A percentile compares a stretch with the other conserved stretches of the same genome.
phyloP scores from a whole-genome alignment of 1,140 invertebrate species.

The Zaprionus kolodkinae region DNA sequence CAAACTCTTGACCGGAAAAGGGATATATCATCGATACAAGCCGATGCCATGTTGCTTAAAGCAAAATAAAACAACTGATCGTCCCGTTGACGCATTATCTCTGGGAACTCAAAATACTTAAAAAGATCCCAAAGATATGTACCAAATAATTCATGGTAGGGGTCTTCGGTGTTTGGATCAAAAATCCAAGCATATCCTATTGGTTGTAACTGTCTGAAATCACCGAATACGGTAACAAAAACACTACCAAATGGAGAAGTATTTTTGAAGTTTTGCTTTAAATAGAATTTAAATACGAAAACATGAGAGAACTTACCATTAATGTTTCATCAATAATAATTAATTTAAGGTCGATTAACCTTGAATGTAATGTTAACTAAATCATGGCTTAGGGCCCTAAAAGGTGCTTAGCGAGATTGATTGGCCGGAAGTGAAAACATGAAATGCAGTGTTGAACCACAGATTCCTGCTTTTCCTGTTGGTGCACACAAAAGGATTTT shows the following conservation, averaged over 20 bases:
- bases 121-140: not conserved
- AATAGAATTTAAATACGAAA: not conserved
- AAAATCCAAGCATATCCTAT: not conserved
- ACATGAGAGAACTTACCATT: not conserved
- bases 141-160: not conserved
- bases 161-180: not conserved
- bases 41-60: not conserved
- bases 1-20: not conserved
- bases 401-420: no score
- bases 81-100: no score
- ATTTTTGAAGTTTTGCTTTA: not conserved
- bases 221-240: not conserved
- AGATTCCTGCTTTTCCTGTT: no score
- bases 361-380: no score
- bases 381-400: no score
- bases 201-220: not conserved
- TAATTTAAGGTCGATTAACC: not conserved
- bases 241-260: not conserved
- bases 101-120: not conserved
- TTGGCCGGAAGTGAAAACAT: no score
- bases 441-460: no score
- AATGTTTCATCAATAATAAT: not conserved
- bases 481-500: no score
- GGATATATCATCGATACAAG: not conserved
- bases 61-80: not conserved